Percentiles rank a stretch among this genome's conserved stretches.
These are phyloP conservation scores for Eilema caniola DNA, from an alignment of 2,888 invertebrate genomes.

Conservation along the genomic window DNA sequence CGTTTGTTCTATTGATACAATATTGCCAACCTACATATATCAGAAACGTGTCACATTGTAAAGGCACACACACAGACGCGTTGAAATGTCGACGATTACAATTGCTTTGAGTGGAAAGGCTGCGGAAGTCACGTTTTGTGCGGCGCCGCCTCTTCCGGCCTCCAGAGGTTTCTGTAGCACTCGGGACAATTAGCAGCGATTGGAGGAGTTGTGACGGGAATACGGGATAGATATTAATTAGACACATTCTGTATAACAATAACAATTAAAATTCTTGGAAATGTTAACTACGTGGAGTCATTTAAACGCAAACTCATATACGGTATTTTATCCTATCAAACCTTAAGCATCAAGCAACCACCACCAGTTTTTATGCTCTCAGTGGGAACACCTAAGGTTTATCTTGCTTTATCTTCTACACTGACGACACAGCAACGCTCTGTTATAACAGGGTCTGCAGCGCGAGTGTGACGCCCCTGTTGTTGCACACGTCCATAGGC, in stretches of 20 bases:
- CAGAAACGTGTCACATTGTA: constrained; percentile 5
- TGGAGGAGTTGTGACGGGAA: not conserved
- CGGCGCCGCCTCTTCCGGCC: constrained; percentile 50
- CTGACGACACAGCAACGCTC: too few species aligned
- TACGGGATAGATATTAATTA: not conserved
- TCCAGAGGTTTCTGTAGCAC: constrained; percentile 3
- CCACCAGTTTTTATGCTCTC: too few species aligned
- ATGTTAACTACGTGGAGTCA: too few species aligned
- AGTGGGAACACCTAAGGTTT: too few species aligned
- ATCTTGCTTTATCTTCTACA: too few species aligned
- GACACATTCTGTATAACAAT: not conserved
- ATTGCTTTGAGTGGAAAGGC: constrained; percentile 20
- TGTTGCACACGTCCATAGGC: too few species aligned
- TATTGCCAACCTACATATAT: not conserved
- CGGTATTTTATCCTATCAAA: too few species aligned
- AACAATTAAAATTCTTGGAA: not conserved
- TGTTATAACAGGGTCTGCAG: too few species aligned
- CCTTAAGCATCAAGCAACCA: too few species aligned
- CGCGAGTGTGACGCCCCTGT: too few species aligned
- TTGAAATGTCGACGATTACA: constrained; percentile 22
- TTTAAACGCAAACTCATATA: too few species aligned
- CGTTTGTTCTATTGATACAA: not conserved
- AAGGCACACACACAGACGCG: constrained; percentile 4
- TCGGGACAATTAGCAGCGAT: constrained; percentile 14
- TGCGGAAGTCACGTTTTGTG: constrained; percentile 44